Evolutionary conservation across 2,888 invertebrate genomes (phyloP).

Genomic region (Spodoptera picta): DNA sequence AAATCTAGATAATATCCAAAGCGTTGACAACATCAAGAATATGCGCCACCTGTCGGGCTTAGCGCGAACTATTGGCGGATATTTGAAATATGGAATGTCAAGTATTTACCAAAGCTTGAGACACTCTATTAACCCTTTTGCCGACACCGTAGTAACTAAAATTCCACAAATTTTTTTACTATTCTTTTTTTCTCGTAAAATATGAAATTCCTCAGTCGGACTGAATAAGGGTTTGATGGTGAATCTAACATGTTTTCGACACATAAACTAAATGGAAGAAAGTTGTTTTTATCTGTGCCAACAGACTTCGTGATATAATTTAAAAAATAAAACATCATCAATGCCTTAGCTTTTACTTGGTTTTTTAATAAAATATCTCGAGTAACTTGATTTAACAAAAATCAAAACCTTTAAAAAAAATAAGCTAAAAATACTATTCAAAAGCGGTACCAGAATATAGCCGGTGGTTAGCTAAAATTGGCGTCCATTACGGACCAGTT

Average conservation of each 20-base stretch:
- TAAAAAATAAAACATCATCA: no score
- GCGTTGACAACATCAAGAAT: neutral
- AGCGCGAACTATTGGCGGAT: conserved; percentile 21
- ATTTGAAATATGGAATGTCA: conserved; percentile 10
- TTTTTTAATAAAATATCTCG: no score
- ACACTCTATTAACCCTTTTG: conserved; percentile 5
- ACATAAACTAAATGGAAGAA: no score
- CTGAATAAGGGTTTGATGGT: no score
- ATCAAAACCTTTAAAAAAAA: neutral
- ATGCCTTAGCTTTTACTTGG: no score
- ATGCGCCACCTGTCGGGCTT: conserved; percentile 2
- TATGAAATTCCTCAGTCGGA: neutral
- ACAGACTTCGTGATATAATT: no score
- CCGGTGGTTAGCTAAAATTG: conserved; percentile 12
- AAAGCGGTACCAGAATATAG: neutral
- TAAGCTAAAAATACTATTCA: neutral
- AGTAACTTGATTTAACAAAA: no score
- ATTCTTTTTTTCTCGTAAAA: neutral
- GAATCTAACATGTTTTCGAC: no score
- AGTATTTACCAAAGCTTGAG: conserved; percentile 16
- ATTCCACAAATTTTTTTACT: neutral
- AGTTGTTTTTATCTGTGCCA: no score
- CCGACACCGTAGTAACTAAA: neutral
- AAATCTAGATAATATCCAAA: neutral
- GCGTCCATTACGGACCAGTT: conserved; percentile 21